A percentile compares a stretch with the other conserved stretches of the same genome.
Evolutionary conservation across 2,888 invertebrate species (phyloP).

Genomic region (Alloscopus bannaensis): DNA sequence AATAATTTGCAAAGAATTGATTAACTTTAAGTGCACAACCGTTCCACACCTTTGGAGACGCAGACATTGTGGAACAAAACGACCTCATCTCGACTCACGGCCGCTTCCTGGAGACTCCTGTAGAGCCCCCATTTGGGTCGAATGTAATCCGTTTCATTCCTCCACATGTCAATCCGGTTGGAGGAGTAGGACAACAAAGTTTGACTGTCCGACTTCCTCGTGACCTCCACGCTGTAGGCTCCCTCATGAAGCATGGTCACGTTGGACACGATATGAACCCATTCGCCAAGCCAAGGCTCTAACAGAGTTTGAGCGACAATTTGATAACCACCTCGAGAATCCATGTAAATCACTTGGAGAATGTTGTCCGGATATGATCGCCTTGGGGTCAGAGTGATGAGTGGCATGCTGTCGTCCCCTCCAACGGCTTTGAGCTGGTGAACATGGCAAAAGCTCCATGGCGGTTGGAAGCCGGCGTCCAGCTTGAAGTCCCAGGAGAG

Average conservation of each 20-base stretch:
- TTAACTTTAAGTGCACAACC: not conserved
- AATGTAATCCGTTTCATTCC: slow-evolving; percentile 24
- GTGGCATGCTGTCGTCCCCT: slow-evolving; percentile 63
- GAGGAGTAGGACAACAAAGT: slow-evolving; percentile 27
- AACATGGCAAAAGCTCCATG: slow-evolving; percentile 64
- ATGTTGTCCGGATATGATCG: slow-evolving; percentile 39
- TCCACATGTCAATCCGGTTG: slow-evolving; percentile 57
- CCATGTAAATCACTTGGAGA: slow-evolving; percentile 41
- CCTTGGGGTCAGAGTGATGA: slow-evolving; percentile 67
- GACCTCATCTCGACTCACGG: slow-evolving; percentile 41
- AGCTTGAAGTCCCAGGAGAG: slow-evolving; percentile 69
- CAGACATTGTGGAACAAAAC: slow-evolving; percentile 44
- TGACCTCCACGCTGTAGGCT: slow-evolving; percentile 38
- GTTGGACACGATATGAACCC: slow-evolving; percentile 63
- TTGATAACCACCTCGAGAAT: slow-evolving; percentile 10
- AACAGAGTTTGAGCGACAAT: slow-evolving; percentile 21
- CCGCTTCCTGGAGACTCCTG: slow-evolving; percentile 42
- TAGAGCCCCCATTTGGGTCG: slow-evolving; percentile 46
- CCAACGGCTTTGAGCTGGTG: slow-evolving; percentile 68
- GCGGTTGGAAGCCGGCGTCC: slow-evolving; percentile 65
- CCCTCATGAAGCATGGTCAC: slow-evolving; percentile 43
- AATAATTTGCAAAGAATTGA: too few species aligned
- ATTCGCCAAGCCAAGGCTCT: slow-evolving; percentile 50
- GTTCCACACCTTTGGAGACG: slow-evolving; percentile 4
- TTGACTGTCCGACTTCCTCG: slow-evolving; percentile 21